phyloP scores from a whole-genome alignment of 1,140 invertebrate species.

The Lepidurus arcticus region DNA sequence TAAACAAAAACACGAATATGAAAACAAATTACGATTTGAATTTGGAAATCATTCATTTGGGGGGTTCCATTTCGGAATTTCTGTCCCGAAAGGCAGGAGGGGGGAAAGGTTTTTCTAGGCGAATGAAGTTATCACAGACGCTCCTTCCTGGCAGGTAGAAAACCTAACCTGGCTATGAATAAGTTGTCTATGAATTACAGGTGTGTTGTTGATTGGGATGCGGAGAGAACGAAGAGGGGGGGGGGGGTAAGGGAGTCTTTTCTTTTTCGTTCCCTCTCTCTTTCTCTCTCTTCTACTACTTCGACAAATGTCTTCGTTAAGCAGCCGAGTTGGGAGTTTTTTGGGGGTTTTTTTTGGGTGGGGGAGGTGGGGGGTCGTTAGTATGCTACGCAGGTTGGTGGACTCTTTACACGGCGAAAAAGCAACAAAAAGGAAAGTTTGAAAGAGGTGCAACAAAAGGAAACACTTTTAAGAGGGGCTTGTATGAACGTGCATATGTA shows the following conservation, averaged over 20 bases:
- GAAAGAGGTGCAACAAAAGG: background rate
- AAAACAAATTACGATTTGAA: constrained; percentile 33
- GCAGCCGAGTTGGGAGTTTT: background rate
- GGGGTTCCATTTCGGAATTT: background rate
- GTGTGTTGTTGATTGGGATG: constrained; percentile 14
- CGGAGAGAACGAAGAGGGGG: background rate
- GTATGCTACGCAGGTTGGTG: constrained; percentile 20
- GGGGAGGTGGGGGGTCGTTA: background rate
- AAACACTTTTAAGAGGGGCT: background rate
- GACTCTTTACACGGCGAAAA: background rate
- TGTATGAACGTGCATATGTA: background rate
- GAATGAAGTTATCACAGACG: constrained; percentile 6
- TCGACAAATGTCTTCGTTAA: constrained; percentile 24
- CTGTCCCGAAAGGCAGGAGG: background rate
- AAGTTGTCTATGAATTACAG: constrained; percentile 22
- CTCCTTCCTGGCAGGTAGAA: constrained; percentile 20
- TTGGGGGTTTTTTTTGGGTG: background rate
- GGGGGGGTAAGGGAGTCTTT: background rate
- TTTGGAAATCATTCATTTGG: constrained; percentile 23
- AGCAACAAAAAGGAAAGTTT: background rate
- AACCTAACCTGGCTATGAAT: constrained; percentile 15
- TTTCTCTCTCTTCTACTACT: constrained; percentile 1
- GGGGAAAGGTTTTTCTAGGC: background rate
- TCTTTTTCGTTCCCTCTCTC: constrained; percentile 11
- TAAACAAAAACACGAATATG: constrained; percentile 35